Base-by-base conservation (phyloP, 2,113 vertebrate species). In the Oxyruncus cristatus region DNA sequence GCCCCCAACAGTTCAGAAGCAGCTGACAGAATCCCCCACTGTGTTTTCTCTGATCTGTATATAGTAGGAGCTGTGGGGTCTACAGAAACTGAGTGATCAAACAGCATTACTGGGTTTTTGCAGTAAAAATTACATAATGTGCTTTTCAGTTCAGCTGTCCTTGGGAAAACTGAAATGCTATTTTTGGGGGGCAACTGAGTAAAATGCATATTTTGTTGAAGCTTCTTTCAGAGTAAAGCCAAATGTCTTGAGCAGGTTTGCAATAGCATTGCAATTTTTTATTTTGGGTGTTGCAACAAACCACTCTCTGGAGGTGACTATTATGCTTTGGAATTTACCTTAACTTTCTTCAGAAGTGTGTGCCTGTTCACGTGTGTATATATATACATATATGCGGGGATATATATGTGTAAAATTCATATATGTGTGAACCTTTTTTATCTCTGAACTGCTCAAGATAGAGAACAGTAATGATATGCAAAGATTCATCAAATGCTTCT, bases 341-440 rank as follows among this genome's bases (percentile, higher is more conserved):
- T 62, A 22, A 30, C 19, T 67, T 62, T 35, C 39, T 66, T 58
- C 20, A 56, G 32, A 75, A 77, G 8, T 33, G 4, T 7, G 6
- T 39, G 12, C 10, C 4, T 35, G 9, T 5, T 61, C 26, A 4
- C 4, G 3, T 26, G 3, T 39, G 4, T 35, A 3, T 13, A 1
- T 18, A 1, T 35, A 3, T 1, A 4, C 5, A 13, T 11, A 4
- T 53, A 16, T 32, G 61, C 42, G 39, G 39, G 18, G 9, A 20
- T 50, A 8, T 37, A 6, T 39, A 3, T 61, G 17, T 39, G 17
- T 30, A 28, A 50, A 75, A 81, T n/a, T 30, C 4, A 12, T 14
- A 1, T 19, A 4, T 41, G 5, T 59, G 13, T 50, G 9, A 10
- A 50, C 2, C 2, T 76, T 11, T 39, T 66, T 22, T 61, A 39